Base-by-base conservation (phyloP, 2,888 invertebrate species). In the Drosophila mercatorum region DNA sequence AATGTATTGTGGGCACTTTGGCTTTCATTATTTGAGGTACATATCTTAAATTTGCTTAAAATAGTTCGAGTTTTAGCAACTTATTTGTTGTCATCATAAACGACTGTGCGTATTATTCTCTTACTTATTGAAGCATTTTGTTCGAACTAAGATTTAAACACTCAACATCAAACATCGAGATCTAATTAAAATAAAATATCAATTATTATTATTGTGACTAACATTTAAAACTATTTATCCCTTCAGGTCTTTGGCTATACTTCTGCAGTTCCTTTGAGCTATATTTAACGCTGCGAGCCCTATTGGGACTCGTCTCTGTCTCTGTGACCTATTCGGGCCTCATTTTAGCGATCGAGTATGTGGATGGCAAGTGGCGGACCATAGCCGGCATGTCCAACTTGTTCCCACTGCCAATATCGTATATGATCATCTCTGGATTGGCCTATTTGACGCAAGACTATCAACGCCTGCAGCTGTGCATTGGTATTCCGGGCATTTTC, bases 311-410 rank as follows among this genome's bases (percentile, higher is more conserved):
- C 80, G 95, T 96, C 14, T 96, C 96, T 1, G 96, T 96, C n/a
- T 96, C 96, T 22, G 95, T 97, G 55, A 97, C 97, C 31, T 96
- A 96, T 91, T 95, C 96, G 44, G 96, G 96, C 34, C 96, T 97
- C 83, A 96, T 97, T 7, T 93, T 97, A 41, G 95, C 96, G 43
- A 96, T 96, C 81, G 97, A 97, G 91, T 93, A 96, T 63, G 96
- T 96, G 5, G 96, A 96, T 46, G 96, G 96, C 3, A 95, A 95
- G 81, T 96, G 96, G 96, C 94, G 96, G 72, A 96, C 96, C 4
- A 95, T 96, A 66, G 95, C 96, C 3, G 97, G 97, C 63, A 96
- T 97, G 69, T 96, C 96, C 82, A 96, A 96, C 92, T 94, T 96
- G 86, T 96, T 97, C 91, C 96, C 96, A 69, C 94, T 97, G 72